Percentiles rank a stretch among this genome's conserved stretches.
These are phyloP conservation scores for Cygnus olor DNA, from an alignment of 2,797 vertebrate genomes.

Conservation along the genomic window DNA sequence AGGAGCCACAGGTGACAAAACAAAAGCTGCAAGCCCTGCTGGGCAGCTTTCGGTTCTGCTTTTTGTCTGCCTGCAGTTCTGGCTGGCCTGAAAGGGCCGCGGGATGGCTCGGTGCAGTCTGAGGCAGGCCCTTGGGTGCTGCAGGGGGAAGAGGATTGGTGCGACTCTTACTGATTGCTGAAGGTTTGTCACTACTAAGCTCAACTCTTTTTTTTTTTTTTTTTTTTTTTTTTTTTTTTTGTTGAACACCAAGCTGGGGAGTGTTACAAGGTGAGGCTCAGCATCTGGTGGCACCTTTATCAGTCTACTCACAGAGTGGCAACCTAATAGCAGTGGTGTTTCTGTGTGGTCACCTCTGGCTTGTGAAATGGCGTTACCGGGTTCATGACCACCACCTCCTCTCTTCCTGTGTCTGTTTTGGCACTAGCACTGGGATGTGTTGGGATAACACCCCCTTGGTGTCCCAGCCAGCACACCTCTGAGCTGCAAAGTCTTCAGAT, in stretches of 20 bases:
- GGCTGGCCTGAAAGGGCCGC: background rate
- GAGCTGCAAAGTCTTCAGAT: background rate
- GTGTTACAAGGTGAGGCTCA: background rate
- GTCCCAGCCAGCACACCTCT: background rate
- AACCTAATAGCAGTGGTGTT: background rate
- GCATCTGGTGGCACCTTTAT: background rate
- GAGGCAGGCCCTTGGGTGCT: background rate
- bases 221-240: background rate
- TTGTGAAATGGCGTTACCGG: background rate
- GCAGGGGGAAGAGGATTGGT: rapidly evolving
- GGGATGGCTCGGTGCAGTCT: background rate
- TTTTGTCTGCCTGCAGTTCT: background rate
- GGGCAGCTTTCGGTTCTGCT: background rate
- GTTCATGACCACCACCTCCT: background rate
- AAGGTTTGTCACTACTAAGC: background rate
- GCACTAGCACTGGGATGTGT: background rate
- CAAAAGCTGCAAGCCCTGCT: background rate
- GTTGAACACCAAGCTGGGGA: background rate
- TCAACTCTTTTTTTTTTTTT: background rate
- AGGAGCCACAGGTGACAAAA: background rate
- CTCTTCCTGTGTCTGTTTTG: background rate
- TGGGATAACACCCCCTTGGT: background rate
- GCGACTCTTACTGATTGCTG: background rate
- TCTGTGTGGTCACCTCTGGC: background rate
- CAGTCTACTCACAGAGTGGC: background rate